These are phyloP conservation scores for Oophaga pumilio DNA, from an alignment of 2,113 vertebrate species.

Conservation along the genomic window DNA sequence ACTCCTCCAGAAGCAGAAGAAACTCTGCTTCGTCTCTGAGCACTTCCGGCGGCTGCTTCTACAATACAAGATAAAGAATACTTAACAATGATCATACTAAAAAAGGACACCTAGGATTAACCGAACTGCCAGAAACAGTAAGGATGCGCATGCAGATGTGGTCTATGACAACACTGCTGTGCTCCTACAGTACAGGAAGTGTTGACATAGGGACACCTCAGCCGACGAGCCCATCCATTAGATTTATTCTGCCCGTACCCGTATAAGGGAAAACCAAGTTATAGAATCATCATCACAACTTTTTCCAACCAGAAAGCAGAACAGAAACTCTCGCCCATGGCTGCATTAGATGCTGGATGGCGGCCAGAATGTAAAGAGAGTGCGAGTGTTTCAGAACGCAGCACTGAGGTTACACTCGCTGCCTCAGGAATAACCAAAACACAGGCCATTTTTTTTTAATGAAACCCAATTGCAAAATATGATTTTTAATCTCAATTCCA, in stretches of 20 bases:
- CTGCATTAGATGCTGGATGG: neutral
- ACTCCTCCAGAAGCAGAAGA: constrained; percentile 85
- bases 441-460: no score
- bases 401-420: no score
- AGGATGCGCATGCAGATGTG: no score
- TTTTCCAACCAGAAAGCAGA: neutral
- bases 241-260: neutral
- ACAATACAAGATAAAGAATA: neutral
- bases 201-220: no score
- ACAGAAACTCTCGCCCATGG: neutral
- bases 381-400: no score
- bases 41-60: constrained; percentile 69
- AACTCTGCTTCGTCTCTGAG: constrained; percentile 84
- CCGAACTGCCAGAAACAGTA: no score
- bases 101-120: neutral
- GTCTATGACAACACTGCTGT: no score
- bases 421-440: neutral
- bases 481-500: no score
- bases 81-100: neutral
- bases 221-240: no score
- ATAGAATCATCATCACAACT: neutral
- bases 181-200: no score
- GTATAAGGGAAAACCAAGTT: neutral
- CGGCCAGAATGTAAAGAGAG: neutral
- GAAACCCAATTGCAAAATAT: no score